Conservation (phyloP, 2,113 vertebrate species). For the Plecotus auritus region DNA sequence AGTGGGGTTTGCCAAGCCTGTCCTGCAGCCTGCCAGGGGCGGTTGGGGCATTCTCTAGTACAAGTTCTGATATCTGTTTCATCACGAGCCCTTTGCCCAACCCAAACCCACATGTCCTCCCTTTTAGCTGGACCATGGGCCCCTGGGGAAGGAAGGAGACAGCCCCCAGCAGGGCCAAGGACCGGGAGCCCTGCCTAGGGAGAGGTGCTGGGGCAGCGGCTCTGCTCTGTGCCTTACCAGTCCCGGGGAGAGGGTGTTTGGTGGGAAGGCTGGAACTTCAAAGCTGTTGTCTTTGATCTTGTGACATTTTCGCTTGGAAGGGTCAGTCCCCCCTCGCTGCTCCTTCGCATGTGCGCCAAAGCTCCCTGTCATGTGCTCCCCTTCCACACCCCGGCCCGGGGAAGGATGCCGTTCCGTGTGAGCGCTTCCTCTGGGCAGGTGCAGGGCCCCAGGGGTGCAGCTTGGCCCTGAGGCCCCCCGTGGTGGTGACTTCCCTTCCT, state of each 20-base stretch:
- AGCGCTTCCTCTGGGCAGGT: slow-evolving; percentile 64
- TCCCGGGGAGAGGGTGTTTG: not conserved
- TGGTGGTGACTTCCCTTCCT: slow-evolving; percentile 74
- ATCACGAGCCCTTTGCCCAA: not conserved
- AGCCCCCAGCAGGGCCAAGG: not conserved
- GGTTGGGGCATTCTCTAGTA: not conserved
- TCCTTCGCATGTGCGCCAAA: slow-evolving; percentile 62
- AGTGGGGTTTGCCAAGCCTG: not conserved
- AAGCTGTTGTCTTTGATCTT: slow-evolving; percentile 45
- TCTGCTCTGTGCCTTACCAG: not conserved
- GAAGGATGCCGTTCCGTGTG: slow-evolving; percentile 53
- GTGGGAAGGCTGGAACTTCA: not conserved
- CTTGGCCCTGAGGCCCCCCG: slow-evolving; percentile 59
- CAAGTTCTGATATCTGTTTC: not conserved
- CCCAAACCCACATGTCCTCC: not conserved
- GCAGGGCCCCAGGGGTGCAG: slow-evolving; percentile 58
- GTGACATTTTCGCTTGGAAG: slow-evolving; percentile 41
- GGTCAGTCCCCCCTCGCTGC: not conserved
- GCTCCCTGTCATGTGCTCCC: slow-evolving; percentile 46
- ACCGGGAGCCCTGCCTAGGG: not conserved
- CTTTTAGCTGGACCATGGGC: not conserved
- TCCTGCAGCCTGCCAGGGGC: not conserved
- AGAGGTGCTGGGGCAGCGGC: not conserved
- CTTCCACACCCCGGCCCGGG: slow-evolving; percentile 41
- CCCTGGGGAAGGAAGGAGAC: not conserved